Conservation (phyloP, 2,888 invertebrate species). For the Scaptomyza reducta region DNA sequence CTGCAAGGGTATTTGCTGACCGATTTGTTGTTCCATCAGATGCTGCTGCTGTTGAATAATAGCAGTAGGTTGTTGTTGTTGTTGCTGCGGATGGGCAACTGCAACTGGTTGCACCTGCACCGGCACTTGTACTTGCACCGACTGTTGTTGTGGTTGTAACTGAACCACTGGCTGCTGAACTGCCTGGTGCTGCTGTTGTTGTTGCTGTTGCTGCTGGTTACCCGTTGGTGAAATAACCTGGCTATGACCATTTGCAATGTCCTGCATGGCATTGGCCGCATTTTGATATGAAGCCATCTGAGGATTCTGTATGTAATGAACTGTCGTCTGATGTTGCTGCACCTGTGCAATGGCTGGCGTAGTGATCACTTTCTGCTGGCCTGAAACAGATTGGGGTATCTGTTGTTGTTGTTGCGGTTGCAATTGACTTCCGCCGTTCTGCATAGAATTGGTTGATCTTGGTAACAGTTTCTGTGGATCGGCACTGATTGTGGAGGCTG, state of each 20-base stretch:
- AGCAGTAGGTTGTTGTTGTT: slow-evolving; percentile 47
- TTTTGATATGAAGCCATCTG: slow-evolving; percentile 72
- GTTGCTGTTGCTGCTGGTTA: slow-evolving; percentile 48
- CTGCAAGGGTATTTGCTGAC: slow-evolving; percentile 69
- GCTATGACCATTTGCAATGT: slow-evolving; percentile 60
- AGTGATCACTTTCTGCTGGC: slow-evolving; percentile 64
- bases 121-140: slow-evolving; percentile 45
- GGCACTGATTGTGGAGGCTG: slow-evolving; percentile 83
- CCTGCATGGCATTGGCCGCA: slow-evolving; percentile 51
- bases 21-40: slow-evolving; percentile 55
- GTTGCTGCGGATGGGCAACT: slow-evolving; percentile 33
- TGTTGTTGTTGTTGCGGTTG: slow-evolving; percentile 51
- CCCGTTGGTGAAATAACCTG: slow-evolving; percentile 72
- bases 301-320: slow-evolving; percentile 76
- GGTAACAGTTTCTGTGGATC: slow-evolving; percentile 84
- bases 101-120: slow-evolving; percentile 46
- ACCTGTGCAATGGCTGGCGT: slow-evolving; percentile 60
- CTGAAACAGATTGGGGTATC: slow-evolving; percentile 54
- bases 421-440: slow-evolving; percentile 60
- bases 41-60: slow-evolving; percentile 53
- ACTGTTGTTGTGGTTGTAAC: slow-evolving; percentile 48
- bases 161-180: slow-evolving; percentile 44
- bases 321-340: slow-evolving; percentile 64
- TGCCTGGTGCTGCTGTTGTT: slow-evolving; percentile 55
- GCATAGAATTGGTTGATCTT: slow-evolving; percentile 74